Evolutionary conservation across 2,113 vertebrate genomes (phyloP).

Genomic region (Sebastes schlegelii): DNA sequence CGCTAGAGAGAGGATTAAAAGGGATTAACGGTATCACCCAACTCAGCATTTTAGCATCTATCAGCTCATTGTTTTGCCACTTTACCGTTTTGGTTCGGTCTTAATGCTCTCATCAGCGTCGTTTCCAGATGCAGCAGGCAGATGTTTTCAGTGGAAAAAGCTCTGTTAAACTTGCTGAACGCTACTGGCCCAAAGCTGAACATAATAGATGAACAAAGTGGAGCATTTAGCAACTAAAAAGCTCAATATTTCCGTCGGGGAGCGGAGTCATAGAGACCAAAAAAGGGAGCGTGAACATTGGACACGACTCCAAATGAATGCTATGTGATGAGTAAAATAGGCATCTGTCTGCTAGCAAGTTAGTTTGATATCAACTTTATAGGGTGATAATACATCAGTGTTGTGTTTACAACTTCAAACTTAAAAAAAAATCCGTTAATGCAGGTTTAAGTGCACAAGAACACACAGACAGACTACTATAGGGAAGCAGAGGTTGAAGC

Average conservation of each 20-base stretch:
- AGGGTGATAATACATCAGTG: neutral
- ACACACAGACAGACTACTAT: neutral
- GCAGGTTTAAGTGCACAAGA: neutral
- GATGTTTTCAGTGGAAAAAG: too few relatives aligned
- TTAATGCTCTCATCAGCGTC: too few relatives aligned
- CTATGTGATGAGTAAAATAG: neutral
- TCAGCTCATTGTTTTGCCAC: neutral
- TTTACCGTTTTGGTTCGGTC: too few relatives aligned
- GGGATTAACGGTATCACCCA: neutral
- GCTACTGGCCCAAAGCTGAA: too few relatives aligned
- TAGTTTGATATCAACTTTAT: neutral
- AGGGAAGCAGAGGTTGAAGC: neutral
- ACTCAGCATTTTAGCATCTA: neutral
- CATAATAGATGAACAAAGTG: neutral
- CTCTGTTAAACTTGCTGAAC: too few relatives aligned
- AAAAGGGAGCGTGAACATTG: neutral
- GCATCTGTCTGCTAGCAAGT: neutral
- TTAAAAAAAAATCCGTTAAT: too few relatives aligned
- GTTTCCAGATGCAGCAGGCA: too few relatives aligned
- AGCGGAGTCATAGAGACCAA: neutral
- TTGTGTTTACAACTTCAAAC: neutral
- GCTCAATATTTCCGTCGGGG: neutral
- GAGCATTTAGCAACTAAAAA: neutral
- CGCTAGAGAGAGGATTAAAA: too few relatives aligned
- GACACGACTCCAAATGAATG: neutral